Evolutionary conservation across 2,113 vertebrate genomes (phyloP), one percentile per base, ranked within the genome.

Genomic region (Noturus placidus): DNA sequence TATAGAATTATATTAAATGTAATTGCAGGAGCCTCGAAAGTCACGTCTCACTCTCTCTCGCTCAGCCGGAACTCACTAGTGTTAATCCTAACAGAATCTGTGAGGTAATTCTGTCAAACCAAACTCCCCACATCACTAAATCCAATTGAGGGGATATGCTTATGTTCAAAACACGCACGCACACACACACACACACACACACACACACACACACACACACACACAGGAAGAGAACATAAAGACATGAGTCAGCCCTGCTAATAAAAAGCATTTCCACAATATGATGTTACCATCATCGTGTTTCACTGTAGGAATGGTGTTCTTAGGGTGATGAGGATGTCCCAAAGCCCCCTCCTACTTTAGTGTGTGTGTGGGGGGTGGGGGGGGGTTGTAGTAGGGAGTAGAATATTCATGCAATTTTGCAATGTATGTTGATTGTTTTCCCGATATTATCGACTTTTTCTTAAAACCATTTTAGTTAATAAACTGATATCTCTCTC

Each of bases 21-120:
- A n/a, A n/a, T n/a, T n/a, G n/a, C n/a, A n/a, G n/a, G n/a, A n/a
- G n/a, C n/a, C n/a, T n/a, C n/a, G n/a, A n/a, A n/a, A n/a, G n/a
- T n/a, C n/a, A n/a, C n/a, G n/a, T n/a, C n/a, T n/a, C n/a, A n/a
- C n/a, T n/a, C n/a, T n/a, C n/a, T n/a, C n/a, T n/a, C n/a, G n/a
- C n/a, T n/a, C n/a, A n/a, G n/a, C n/a, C n/a, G n/a, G n/a, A n/a
- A n/a, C n/a, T n/a, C n/a, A n/a, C n/a, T n/a, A n/a, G n/a, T n/a
- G n/a, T n/a, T n/a, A 86, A 88, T 77, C 83, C 30, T 5, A 54
- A 74, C 70, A 10, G 86, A 83, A 77, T 38, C 59, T 8, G n/a
- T 74, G 84, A 80, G 72, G 86, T 83, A 88, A 86, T 83, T 69
- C 83, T 80, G 89, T 90, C 81, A 83, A 61, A 70, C 25, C 46